Base-by-base conservation (phyloP, 1,140 invertebrate species). In the Dolichoris vasculosae region DNA sequence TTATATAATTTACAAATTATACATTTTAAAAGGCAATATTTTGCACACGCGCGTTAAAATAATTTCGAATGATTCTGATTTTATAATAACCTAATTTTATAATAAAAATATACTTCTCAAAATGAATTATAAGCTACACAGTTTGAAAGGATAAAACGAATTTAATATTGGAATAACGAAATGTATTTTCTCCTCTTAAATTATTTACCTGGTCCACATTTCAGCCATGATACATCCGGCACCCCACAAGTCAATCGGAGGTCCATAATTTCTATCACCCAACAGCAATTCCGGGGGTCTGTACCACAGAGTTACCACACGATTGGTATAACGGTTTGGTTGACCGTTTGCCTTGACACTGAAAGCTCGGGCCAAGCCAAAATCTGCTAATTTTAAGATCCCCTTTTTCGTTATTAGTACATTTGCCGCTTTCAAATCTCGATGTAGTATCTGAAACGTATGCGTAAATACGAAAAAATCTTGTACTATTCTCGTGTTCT, bases 381-480 rank as follows among this genome's bases (percentile, higher is more conserved):
- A 98, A 94, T 98, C 98, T 30, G 97, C 97, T 67, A 99, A 91
- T 92, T 98, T 98, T 43, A 98, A 91, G 32, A 98, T 95, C 17
- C 99, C 99, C 93, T 97, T 97, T 93, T 99, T 99, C 3, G 98
- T 99, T 75, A 99, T 98, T 6, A 99, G 94, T 75, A 99, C 98
- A 95, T 99, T 99, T 0, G 99, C 99, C 75, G 99, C 98, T 94
- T 99, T 99, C 98, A 99, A 99, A 90, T 99, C 98, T 90, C 98
- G 95, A 91, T 98, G 98, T 0, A 99, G 92, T 85, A 98, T 98
- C 95, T 96, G 84, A 30, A 88, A 90, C 80, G 88, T 77, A 43
- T n/a, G n/a, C 0, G 75, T n/a, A 35, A 63, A 26, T 59, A 15
- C 20, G 11, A 17, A 13, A n/a, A n/a, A 9, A 51, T 13, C 8